Base-by-base conservation (phyloP, 2,888 invertebrate species). In the Caenorhabditis sp. region DNA sequence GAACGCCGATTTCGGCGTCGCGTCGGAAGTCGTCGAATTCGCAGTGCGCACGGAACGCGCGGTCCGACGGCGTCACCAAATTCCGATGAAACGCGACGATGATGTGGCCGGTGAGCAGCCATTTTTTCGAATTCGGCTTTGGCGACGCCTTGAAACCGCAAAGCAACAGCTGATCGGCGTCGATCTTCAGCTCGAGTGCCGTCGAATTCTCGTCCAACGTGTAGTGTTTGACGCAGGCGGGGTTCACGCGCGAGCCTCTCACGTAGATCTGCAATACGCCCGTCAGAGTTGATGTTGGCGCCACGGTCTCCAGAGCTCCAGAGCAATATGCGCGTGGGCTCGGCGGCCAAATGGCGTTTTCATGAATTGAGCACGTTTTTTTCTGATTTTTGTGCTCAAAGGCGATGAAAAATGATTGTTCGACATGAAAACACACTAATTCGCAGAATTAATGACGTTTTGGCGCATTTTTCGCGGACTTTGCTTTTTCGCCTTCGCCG, bases 81-180 rank as follows among this genome's bases (percentile, higher is more conserved):
- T 35, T 41, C 11, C 39, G 63, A 20, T 76, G 70, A 39, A 76
- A 76, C 9, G 76, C 32, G 6, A 76, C 30, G 4, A 76, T 56
- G 2, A 76, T 27, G 30, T 76, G 70, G 27, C 70, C 76, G 2
- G 48, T 46, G 2, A 70, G 9, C 1, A 76, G 24, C 46, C 15
- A 24, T 52, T 41, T 70, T 9, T 58, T 58, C 15, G 63, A 70
- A 26, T 63, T 63, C 0, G 76, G 76, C 70, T 74, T 74, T 2
- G 66, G 66, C 59, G 46, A 66, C 2, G 59, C 53, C 1, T 53
- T 35, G 37, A 74, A 74, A n/a, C 74, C 74, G 26, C 74, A 74
- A 17, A 20, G 17, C 20, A 66, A 24, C 32, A 74, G 50, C 2
- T 74, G 35, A 13, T 66, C 13, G 2, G 55, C 37, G 13, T 53